Conservation (phyloP, 1,140 invertebrate species). For the Bombyx mori region DNA sequence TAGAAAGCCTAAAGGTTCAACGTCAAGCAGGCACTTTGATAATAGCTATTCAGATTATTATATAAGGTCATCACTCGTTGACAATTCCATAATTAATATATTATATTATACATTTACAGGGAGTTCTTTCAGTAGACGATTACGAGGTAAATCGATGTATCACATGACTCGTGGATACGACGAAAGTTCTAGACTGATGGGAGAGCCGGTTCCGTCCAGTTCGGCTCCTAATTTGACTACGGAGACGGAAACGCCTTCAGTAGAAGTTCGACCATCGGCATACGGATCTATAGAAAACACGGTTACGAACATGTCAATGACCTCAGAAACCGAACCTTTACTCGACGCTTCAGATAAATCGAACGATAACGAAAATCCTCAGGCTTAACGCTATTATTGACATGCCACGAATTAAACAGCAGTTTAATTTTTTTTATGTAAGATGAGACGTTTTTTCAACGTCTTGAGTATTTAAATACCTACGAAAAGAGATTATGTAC, state of each 20-base stretch:
- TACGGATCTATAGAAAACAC: slow-evolving; percentile 57
- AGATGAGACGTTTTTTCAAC: too few relatives aligned
- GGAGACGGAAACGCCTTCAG: slow-evolving; percentile 37
- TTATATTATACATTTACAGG: too few relatives aligned
- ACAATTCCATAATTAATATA: too few relatives aligned
- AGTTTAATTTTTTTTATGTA: too few relatives aligned
- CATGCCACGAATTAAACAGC: too few relatives aligned
- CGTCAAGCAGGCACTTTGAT: too few relatives aligned
- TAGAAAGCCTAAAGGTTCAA: too few relatives aligned
- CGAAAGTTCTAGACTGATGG: slow-evolving; percentile 65
- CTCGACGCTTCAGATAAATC: slow-evolving; percentile 23
- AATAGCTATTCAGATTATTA: too few relatives aligned
- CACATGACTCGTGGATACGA: slow-evolving; percentile 77
- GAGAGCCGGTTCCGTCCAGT: slow-evolving; percentile 34
- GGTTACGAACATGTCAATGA: slow-evolving; percentile 23
- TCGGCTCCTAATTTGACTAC: slow-evolving; percentile 49
- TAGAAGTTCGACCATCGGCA: slow-evolving; percentile 36
- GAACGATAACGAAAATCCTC: slow-evolving; percentile 24
- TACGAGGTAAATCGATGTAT: slow-evolving; percentile 80
- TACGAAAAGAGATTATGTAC: too few relatives aligned
- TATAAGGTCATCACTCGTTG: too few relatives aligned
- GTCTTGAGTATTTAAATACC: too few relatives aligned
- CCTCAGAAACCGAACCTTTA: slow-evolving; percentile 47
- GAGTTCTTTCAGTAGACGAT: slow-evolving; percentile 74
- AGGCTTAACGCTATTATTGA: slow-evolving; percentile 25